Conservation (phyloP, 2,113 vertebrate genomes). For the Mohoua ochrocephala region DNA sequence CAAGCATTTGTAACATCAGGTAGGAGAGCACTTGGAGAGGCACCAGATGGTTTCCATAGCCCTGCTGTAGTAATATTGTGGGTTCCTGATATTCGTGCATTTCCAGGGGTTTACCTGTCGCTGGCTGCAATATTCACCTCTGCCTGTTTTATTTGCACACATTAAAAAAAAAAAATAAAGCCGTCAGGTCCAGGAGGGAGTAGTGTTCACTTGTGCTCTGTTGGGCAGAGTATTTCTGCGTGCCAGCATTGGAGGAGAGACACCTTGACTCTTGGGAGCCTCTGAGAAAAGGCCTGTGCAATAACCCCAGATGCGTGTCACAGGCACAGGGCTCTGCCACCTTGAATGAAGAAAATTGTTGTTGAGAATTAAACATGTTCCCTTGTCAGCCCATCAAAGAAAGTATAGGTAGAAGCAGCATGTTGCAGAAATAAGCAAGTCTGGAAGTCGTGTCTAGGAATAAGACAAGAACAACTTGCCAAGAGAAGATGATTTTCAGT, state of each 20-base stretch:
- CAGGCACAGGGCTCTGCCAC: neutral
- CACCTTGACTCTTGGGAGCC: neutral
- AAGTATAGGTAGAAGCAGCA: neutral
- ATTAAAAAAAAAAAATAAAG: neutral
- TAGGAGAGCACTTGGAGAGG: neutral
- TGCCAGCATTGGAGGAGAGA: neutral
- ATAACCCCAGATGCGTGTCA: fast-evolving
- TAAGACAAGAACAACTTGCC: neutral
- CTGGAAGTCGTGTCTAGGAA: neutral
- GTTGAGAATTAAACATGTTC: neutral
- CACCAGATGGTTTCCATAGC: neutral
- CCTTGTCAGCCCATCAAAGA: neutral
- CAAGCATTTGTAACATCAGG: neutral
- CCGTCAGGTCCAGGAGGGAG: neutral
- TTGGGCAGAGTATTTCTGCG: neutral
- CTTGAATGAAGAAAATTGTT: neutral
- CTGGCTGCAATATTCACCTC: neutral
- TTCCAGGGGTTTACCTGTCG: neutral
- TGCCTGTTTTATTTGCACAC: neutral
- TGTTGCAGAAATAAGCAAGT: neutral
- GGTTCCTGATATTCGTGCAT: neutral
- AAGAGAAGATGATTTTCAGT: neutral
- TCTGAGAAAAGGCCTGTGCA: neutral
- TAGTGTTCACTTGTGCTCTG: neutral
- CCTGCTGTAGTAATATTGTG: neutral